phyloP scores from a whole-genome alignment of 2,113 vertebrate genomes.

The Lamprologus callipterus region DNA sequence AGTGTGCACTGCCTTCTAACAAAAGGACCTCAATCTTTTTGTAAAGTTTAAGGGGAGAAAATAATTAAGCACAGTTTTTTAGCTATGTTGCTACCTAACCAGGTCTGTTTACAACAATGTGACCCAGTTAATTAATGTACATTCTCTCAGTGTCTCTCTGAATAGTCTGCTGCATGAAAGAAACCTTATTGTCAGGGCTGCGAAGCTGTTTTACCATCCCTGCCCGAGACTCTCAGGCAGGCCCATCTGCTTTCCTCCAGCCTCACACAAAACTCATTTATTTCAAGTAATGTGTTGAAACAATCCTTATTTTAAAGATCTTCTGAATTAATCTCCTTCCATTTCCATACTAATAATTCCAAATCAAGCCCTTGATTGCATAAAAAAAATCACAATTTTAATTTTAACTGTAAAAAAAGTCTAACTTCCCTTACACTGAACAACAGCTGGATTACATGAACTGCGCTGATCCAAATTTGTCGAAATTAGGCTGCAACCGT shows the following conservation, averaged over 20 bases:
- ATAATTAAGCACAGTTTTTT: neutral
- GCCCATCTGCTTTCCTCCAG: neutral
- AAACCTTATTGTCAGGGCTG: neutral
- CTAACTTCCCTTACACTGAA: neutral
- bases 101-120: neutral
- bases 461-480: neutral
- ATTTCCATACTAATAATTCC: neutral
- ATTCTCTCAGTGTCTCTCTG: neutral
- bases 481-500: fast-evolving
- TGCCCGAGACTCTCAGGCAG: neutral
- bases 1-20: neutral
- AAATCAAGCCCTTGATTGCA: neutral
- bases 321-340: neutral
- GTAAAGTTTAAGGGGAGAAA: neutral
- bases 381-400: neutral
- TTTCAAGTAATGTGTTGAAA: neutral
- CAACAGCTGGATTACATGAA: neutral
- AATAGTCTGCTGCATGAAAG: neutral
- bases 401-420: neutral
- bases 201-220: neutral
- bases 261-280: neutral
- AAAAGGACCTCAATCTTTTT: neutral
- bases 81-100: neutral
- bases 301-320: neutral
- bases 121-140: neutral